These are phyloP conservation scores for Bos taurus DNA, from an alignment of 2,113 vertebrate species.

Conservation along the genomic window DNA sequence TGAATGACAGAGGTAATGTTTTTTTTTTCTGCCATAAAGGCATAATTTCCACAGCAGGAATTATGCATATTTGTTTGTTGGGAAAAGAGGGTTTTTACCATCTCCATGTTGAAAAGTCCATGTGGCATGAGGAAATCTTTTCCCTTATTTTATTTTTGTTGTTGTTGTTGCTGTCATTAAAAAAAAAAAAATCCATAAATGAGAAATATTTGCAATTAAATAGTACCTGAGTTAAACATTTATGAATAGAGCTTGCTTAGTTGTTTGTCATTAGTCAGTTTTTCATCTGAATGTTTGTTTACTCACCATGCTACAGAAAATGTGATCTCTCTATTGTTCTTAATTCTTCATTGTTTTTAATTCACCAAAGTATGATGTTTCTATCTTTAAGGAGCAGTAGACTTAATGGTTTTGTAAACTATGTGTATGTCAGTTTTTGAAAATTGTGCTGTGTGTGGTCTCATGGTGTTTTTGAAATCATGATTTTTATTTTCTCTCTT, in stretches of 20 bases:
- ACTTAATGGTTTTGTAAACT: constrained; percentile 73
- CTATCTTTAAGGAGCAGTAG: constrained; percentile 75
- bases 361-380: constrained; percentile 75
- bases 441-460: constrained; percentile 65
- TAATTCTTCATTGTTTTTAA: constrained; percentile 74
- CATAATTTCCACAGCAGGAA: constrained; percentile 51
- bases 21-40: constrained; percentile 61
- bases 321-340: constrained; percentile 70
- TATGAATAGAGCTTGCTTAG: constrained; percentile 68
- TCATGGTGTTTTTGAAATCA: constrained; percentile 75
- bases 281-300: constrained; percentile 73
- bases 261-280: constrained; percentile 52
- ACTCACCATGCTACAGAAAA: constrained; percentile 76
- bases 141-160: constrained; percentile 64
- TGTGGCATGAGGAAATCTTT: constrained; percentile 77
- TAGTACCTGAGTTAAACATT: constrained; percentile 54
- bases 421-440: constrained; percentile 68
- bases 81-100: constrained; percentile 62
- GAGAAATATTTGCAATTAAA: constrained; percentile 67
- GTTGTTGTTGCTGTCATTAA: constrained; percentile 19
- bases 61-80: constrained; percentile 69
- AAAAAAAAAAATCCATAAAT: constrained; percentile 52
- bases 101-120: constrained; percentile 63
- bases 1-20: constrained; percentile 67
- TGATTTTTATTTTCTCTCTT: constrained; percentile 65